Evolutionary conservation across 2,113 vertebrate genomes (phyloP).

Genomic region (Blennius ocellaris): DNA sequence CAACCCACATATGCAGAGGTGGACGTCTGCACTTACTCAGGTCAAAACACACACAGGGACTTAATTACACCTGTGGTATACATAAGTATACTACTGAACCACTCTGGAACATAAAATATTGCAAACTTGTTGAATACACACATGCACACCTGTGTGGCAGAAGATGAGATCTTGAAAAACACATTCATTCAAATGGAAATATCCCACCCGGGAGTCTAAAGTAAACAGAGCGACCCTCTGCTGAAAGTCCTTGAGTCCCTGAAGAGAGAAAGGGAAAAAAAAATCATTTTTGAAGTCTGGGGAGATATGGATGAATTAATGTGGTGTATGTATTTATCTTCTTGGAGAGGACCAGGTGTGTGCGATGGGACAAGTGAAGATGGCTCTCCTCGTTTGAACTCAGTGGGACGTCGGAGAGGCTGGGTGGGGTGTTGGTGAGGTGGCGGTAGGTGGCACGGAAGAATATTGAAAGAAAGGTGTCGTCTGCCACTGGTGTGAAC

Average conservation of each 20-base stretch:
- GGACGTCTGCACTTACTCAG: background rate
- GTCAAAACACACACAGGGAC: background rate
- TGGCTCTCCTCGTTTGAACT: slow-evolving; percentile 52
- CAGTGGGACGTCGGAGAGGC: slow-evolving; percentile 30
- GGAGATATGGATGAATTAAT: slow-evolving; percentile 72
- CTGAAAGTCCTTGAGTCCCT: slow-evolving; percentile 65
- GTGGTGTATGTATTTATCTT: slow-evolving; percentile 48
- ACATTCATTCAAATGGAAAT: slow-evolving; percentile 71
- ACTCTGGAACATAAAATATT: background rate
- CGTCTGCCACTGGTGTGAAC: slow-evolving; percentile 35
- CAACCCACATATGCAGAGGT: slow-evolving; percentile 2
- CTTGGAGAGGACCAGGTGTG: slow-evolving; percentile 13
- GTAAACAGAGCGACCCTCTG: slow-evolving; percentile 57
- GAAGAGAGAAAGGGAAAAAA: slow-evolving; percentile 39
- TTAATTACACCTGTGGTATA: slow-evolving; percentile 7
- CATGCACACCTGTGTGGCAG: too few relatives aligned
- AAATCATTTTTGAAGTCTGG: slow-evolving; percentile 60
- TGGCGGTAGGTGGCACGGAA: background rate
- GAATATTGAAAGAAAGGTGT: slow-evolving; percentile 19
- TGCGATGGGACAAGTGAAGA: slow-evolving; percentile 22
- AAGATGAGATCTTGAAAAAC: background rate
- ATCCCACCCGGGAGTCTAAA: slow-evolving; percentile 65
- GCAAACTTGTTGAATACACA: too few relatives aligned
- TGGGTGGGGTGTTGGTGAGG: background rate
- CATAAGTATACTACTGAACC: background rate